Conservation (phyloP, 1,140 invertebrate genomes). For the Phenacoccus solenopsis region DNA sequence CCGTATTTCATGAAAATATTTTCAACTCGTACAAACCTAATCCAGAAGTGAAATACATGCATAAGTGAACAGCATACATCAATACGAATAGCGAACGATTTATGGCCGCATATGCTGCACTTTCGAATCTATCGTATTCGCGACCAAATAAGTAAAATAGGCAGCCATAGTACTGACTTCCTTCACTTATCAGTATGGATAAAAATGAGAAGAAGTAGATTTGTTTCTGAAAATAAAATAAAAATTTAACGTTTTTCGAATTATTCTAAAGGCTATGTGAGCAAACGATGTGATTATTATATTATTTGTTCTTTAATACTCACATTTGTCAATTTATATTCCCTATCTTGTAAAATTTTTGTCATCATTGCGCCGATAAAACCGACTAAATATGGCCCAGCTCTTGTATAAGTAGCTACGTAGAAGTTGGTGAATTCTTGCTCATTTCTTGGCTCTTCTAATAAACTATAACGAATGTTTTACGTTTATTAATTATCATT, state of each 20-base stretch:
- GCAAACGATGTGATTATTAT: no score
- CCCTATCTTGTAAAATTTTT: constrained; percentile 23
- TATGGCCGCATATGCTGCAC: constrained; percentile 46
- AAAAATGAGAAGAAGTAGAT: background rate
- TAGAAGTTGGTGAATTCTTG: constrained; percentile 31
- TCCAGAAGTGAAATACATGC: constrained; percentile 39
- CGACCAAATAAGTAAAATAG: constrained; percentile 20
- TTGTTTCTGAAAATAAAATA: constrained; percentile 7
- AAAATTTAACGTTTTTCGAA: background rate
- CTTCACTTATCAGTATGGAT: constrained; percentile 5
- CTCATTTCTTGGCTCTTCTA: constrained; percentile 19
- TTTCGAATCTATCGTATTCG: constrained; percentile 31
- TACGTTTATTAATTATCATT: no score
- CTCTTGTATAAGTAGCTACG: constrained; percentile 32
- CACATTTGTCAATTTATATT: constrained; percentile 28
- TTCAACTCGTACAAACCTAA: constrained; percentile 20
- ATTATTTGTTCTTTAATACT: no score
- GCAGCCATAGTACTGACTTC: constrained; percentile 8
- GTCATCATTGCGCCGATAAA: constrained; percentile 33
- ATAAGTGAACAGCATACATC: constrained; percentile 50
- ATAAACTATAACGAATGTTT: constrained; percentile 16
- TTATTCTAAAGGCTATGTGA: no score
- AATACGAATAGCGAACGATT: constrained; percentile 46
- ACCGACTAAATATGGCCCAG: constrained; percentile 35
- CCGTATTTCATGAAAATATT: no score